A percentile compares a stretch with the other conserved stretches of the same genome.
Evolutionary conservation across 2,797 vertebrate species (phyloP).

Genomic region (Typhlichthys subterraneus): DNA sequence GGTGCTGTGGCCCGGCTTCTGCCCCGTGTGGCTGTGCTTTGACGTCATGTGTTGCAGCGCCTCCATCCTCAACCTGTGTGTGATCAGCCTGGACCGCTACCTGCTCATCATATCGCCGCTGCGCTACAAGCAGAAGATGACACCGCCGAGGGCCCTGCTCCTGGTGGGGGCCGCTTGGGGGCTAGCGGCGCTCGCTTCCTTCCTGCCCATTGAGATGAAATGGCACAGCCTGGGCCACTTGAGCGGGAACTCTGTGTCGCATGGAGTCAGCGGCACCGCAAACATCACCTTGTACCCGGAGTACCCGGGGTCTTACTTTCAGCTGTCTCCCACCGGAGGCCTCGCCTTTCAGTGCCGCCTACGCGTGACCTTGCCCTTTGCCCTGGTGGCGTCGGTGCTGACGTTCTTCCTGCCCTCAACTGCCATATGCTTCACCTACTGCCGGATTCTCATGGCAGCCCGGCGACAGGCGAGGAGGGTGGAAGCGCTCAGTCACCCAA

Average conservation of each 20-base stretch:
- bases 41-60: conserved; percentile 99
- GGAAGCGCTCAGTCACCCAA: conserved; percentile 83
- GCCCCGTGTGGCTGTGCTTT: conserved; percentile 92
- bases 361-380: conserved; percentile 90
- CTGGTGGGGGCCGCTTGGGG: conserved; percentile 91
- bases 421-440: conserved; percentile 98
- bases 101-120: conserved; percentile 95
- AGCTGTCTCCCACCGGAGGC: conserved; percentile 53
- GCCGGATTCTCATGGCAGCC: conserved; percentile 90
- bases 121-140: conserved; percentile 95
- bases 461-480: conserved; percentile 91
- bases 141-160: conserved; percentile 83
- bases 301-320: conserved; percentile 72
- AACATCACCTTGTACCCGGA: conserved; percentile 58
- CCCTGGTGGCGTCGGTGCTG: conserved; percentile 89
- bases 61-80: conserved; percentile 96
- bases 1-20: conserved; percentile 88
- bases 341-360: conserved; percentile 86
- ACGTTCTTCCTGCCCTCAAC: conserved; percentile 95
- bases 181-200: conserved; percentile 88
- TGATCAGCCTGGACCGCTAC: conserved; percentile 97
- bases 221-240: conserved; percentile 86
- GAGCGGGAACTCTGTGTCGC: conserved; percentile 29
- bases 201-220: conserved; percentile 93
- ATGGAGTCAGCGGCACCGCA: conserved; percentile 24